A percentile compares a stretch with the other conserved stretches of the same genome.
These are phyloP conservation scores for Macaria liturata DNA, from an alignment of 2,888 invertebrate species.

Conservation along the genomic window DNA sequence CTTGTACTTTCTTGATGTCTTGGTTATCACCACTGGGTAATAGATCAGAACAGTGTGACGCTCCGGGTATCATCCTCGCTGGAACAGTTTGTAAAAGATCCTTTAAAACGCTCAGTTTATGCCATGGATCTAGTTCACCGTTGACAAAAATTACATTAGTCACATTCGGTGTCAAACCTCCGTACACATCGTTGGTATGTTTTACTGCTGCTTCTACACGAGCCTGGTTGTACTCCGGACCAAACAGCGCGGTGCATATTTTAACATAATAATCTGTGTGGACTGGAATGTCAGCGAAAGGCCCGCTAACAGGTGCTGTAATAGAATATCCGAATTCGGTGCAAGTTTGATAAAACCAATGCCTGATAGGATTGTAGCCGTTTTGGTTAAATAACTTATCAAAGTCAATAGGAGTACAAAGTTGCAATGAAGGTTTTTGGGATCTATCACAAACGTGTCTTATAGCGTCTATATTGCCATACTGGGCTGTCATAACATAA, in stretches of 20 bases:
- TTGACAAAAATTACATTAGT: constrained; percentile 2
- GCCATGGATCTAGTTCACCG: constrained; percentile 3
- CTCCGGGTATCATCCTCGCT: not conserved
- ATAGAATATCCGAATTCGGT: constrained; percentile 1
- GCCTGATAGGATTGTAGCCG: not conserved
- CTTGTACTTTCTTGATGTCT: not conserved
- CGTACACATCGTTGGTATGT: not conserved
- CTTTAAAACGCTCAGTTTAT: not conserved
- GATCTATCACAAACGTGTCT: not conserved
- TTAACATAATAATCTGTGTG: not conserved
- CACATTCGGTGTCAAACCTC: not conserved
- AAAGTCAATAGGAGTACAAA: not conserved
- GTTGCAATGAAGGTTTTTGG: not conserved
- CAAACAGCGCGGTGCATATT: not conserved
- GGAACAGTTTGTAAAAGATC: not conserved
- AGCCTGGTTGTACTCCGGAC: not conserved
- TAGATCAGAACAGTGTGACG: constrained; percentile 3
- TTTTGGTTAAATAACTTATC: not conserved
- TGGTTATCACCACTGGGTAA: too few species aligned
- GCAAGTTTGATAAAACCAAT: constrained; percentile 3
- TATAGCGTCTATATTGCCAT: not conserved
- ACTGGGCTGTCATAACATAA: not conserved
- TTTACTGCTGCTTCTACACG: not conserved
- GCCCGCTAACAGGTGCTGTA: not conserved
- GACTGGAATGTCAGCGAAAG: not conserved